Conservation (phyloP, 1,140 invertebrate genomes). For the Hestina assimilis region DNA sequence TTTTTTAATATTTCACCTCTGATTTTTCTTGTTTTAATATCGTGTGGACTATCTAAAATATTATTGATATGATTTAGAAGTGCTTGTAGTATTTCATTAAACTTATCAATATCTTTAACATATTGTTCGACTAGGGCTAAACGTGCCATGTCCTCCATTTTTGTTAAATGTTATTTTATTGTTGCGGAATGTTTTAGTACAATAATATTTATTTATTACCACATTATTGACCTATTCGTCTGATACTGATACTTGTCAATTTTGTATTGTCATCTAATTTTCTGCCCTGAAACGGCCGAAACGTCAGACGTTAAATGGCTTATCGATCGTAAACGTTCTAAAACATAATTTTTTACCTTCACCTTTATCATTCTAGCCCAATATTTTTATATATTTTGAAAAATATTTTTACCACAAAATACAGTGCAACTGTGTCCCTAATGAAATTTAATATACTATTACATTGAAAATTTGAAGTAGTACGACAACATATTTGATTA, state of each 20-base stretch:
- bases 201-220: slow-evolving; percentile 24
- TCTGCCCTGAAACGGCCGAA: too few relatives aligned
- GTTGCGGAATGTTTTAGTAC: slow-evolving; percentile 19
- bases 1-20: slow-evolving; percentile 42
- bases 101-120: slow-evolving; percentile 42
- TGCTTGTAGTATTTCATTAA: slow-evolving; percentile 50
- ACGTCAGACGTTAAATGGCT: too few relatives aligned
- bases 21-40: slow-evolving; percentile 44
- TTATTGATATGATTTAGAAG: slow-evolving; percentile 44
- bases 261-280: slow-evolving; percentile 14
- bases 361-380: too few relatives aligned
- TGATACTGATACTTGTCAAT: slow-evolving; percentile 20
- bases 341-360: neutral
- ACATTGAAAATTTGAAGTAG: too few relatives aligned
- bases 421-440: too few relatives aligned
- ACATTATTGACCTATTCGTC: slow-evolving; percentile 16
- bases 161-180: slow-evolving; percentile 28
- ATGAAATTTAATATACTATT: too few relatives aligned
- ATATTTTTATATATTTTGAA: neutral
- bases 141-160: slow-evolving; percentile 66
- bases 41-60: slow-evolving; percentile 62
- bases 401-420: neutral
- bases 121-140: slow-evolving; percentile 59
- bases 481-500: too few relatives aligned
- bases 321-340: neutral